phyloP scores from a whole-genome alignment of 2,888 invertebrate species.

The Tolmerus cingulatus region DNA sequence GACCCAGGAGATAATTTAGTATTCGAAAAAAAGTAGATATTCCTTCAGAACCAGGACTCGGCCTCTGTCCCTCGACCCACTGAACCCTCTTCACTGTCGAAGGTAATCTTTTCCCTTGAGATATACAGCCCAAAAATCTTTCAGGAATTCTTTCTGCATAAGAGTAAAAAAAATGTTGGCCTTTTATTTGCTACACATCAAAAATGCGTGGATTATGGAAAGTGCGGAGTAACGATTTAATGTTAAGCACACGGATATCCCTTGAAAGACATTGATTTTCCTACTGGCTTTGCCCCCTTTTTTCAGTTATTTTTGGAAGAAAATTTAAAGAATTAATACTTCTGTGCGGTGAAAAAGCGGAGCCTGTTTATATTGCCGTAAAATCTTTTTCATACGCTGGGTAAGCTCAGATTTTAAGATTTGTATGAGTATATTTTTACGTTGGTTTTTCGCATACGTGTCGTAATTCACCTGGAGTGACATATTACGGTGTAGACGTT shows the following conservation, averaged over 20 bases:
- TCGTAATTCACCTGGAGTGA: not conserved
- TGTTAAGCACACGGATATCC: constrained; percentile 10
- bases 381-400: not conserved
- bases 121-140: not conserved
- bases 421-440: not conserved
- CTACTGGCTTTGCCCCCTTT: not conserved
- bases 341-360: not conserved
- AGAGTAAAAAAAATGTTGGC: not conserved
- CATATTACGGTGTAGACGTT: not conserved
- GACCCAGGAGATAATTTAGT: constrained; percentile 25
- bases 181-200: not conserved
- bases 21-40: not conserved
- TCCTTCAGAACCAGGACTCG: not conserved
- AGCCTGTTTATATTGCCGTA: not conserved
- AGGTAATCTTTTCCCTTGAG: not conserved
- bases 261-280: not conserved
- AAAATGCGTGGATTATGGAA: constrained; percentile 17
- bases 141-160: not conserved
- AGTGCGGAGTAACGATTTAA: not conserved
- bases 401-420: not conserved
- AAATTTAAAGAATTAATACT: not conserved
- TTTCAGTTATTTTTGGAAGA: not conserved
- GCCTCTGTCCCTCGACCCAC: not conserved
- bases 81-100: not conserved
- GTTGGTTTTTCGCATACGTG: not conserved